Conservation (phyloP, 2,113 vertebrate genomes). For the Brachypodius melanocephalos region DNA sequence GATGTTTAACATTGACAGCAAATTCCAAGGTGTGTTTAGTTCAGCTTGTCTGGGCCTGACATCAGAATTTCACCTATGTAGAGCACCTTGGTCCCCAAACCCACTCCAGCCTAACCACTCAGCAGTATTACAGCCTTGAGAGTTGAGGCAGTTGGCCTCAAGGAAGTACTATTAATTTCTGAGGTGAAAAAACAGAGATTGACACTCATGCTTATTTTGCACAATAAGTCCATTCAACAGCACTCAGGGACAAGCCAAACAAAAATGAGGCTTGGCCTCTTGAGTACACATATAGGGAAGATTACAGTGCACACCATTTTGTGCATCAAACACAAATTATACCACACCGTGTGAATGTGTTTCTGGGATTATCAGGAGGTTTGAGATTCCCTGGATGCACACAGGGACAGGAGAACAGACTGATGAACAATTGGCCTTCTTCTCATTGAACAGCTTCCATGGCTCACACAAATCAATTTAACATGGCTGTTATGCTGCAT, state of each 20-base stretch:
- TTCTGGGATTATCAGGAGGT: background rate
- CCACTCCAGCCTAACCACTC: background rate
- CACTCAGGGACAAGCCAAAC: background rate
- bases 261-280: slow-evolving; percentile 24
- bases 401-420: background rate
- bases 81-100: background rate
- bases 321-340: background rate
- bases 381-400: background rate
- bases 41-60: slow-evolving; percentile 12
- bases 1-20: background rate
- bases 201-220: slow-evolving; percentile 34
- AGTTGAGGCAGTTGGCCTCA: slow-evolving; percentile 38
- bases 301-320: background rate
- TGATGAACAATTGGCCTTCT: background rate
- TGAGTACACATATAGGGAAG: background rate
- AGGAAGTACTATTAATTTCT: slow-evolving; percentile 51
- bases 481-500: background rate
- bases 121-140: slow-evolving; percentile 18
- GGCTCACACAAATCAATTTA: slow-evolving; percentile 17
- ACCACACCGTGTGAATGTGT: background rate
- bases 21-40: background rate
- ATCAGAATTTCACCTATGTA: background rate
- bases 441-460: background rate
- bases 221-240: slow-evolving; percentile 21
- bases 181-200: slow-evolving; percentile 47